phyloP scores from a whole-genome alignment of 2,888 invertebrate species.

The Rapana venosa region DNA sequence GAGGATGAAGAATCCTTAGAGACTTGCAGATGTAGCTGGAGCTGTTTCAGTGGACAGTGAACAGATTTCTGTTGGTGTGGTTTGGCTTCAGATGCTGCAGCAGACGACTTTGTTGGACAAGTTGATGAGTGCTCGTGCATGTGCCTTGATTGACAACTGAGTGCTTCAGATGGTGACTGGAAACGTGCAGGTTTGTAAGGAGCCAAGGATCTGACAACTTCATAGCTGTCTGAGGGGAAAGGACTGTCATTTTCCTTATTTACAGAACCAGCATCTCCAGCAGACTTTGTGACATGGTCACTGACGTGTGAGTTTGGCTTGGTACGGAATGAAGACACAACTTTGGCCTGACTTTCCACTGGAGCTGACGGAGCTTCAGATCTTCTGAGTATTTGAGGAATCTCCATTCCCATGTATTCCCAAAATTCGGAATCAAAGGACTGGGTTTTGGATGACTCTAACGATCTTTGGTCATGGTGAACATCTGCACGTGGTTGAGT shows the following conservation, averaged over 20 bases:
- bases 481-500: background rate
- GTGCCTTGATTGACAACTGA: background rate
- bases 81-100: background rate
- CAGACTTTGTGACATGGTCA: no score
- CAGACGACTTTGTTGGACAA: background rate
- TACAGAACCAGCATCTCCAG: background rate
- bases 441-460: background rate
- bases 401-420: conserved; percentile 33
- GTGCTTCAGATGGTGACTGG: background rate
- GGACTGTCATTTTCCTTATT: background rate
- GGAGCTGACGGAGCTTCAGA: background rate
- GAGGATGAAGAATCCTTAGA: background rate
- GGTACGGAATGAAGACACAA: background rate
- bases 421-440: conserved; percentile 35
- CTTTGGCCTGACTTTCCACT: background rate
- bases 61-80: background rate
- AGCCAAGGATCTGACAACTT: background rate
- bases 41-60: background rate
- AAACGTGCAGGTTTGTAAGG: background rate
- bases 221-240: background rate
- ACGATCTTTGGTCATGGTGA: background rate
- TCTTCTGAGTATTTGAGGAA: background rate
- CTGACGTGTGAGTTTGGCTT: background rate
- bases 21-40: background rate
- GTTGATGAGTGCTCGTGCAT: background rate